These are phyloP conservation scores for Porites evermanni DNA, from an alignment of 92 coral and sea anemone genomes.

Conservation along the genomic window DNA sequence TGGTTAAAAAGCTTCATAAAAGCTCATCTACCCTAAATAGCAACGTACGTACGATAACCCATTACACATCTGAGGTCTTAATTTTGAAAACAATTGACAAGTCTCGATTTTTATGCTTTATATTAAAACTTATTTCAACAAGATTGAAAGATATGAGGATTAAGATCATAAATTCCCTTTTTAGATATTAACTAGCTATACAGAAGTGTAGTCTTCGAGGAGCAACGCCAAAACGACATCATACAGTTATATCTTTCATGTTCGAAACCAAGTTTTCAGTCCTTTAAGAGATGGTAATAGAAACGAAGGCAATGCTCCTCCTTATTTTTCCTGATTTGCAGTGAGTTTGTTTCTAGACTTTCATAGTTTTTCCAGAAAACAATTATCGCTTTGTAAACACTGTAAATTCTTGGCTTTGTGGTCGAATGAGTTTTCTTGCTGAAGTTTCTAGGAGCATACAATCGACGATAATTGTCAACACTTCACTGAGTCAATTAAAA, in stretches of 20 bases:
- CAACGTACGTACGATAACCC: neutral
- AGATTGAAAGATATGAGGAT: no score
- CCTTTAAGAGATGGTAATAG: no score
- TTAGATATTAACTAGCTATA: no score
- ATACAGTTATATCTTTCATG: no score
- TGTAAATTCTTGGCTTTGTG: neutral
- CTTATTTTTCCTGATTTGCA: neutral
- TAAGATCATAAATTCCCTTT: no score
- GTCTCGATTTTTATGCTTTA: neutral
- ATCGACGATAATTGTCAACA: neutral
- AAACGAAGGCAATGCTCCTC: neutral
- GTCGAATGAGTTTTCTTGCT: neutral
- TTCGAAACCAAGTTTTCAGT: no score
- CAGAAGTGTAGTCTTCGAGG: no score
- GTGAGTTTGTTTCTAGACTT: neutral
- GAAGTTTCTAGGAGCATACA: conserved; percentile 22
- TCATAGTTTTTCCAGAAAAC: neutral
- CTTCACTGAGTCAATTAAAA: neutral
- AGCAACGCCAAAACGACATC: no score
- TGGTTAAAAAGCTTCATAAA: neutral
- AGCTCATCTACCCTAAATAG: neutral
- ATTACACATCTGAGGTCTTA: neutral
- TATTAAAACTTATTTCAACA: no score
- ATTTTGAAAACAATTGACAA: neutral
- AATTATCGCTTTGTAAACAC: neutral